Conservation (phyloP, 2,113 vertebrate species). For the Hemichromis elongatus region DNA sequence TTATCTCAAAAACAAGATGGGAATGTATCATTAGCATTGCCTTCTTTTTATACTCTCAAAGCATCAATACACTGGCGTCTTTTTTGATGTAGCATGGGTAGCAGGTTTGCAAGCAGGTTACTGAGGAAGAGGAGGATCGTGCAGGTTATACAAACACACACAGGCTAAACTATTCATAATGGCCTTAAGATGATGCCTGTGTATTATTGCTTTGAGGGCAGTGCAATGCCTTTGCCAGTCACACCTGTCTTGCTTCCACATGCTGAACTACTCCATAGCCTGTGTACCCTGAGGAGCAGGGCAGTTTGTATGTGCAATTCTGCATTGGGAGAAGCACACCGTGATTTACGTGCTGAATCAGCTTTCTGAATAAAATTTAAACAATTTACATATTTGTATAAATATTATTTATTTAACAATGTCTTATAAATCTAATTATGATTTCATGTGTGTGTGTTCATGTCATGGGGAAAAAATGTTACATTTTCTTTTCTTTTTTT, state of each 20-base stretch:
- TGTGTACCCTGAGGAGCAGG: constrained; percentile 4
- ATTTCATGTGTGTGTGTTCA: background rate
- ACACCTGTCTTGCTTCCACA: constrained; percentile 6
- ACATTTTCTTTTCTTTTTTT: background rate
- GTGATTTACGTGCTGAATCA: background rate
- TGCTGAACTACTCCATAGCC: background rate
- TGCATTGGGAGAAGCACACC: constrained; percentile 5
- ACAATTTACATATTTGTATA: constrained; percentile 17
- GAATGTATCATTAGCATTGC: constrained; percentile 14
- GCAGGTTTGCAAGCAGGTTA: background rate
- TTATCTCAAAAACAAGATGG: background rate
- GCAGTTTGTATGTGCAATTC: constrained; percentile 22
- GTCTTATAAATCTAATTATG: background rate
- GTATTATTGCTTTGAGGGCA: constrained; percentile 5
- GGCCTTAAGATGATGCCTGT: background rate
- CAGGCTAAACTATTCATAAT: background rate
- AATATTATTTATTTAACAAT: constrained; percentile 18
- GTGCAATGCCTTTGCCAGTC: constrained; percentile 23
- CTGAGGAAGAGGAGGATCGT: background rate
- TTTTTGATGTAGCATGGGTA: background rate
- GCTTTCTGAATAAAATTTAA: constrained; percentile 1
- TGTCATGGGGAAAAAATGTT: background rate
- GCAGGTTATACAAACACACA: background rate
- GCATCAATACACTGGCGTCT: background rate
- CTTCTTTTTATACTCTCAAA: constrained; percentile 12